Evolutionary conservation across 1,140 invertebrate species (phyloP).

Genomic region (Druon quercuslanigerum): DNA sequence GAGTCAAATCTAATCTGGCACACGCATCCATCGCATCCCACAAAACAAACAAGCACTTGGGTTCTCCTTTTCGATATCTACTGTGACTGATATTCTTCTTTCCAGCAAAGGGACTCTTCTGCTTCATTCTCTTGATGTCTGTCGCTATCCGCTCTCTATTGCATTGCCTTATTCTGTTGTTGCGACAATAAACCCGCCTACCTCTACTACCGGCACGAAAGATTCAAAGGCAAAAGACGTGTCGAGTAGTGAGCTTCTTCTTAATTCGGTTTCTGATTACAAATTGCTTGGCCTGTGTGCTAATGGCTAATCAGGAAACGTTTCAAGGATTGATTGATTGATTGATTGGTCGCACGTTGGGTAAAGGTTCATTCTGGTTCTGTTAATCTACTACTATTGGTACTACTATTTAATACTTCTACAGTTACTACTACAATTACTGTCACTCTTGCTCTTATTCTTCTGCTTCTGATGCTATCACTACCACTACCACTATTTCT

Average conservation of each 20-base stretch:
- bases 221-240: conserved; percentile 21
- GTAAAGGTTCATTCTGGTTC: background rate
- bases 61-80: too few species aligned
- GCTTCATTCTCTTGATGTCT: conserved; percentile 72
- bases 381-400: background rate
- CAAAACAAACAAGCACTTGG: background rate
- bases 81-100: conserved; percentile 56
- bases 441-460: conserved; percentile 18
- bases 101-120: conserved; percentile 70
- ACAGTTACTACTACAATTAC: conserved; percentile 33
- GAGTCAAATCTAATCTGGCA: conserved; percentile 39
- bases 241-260: conserved; percentile 34
- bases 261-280: background rate
- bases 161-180: conserved; percentile 66
- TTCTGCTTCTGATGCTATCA: conserved; percentile 37
- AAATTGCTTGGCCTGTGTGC: conserved; percentile 3
- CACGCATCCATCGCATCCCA: background rate
- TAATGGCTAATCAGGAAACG: background rate
- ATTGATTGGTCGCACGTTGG: too few species aligned
- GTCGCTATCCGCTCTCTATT: conserved; percentile 70
- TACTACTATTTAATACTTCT: background rate
- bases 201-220: conserved; percentile 52
- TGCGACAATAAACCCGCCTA: conserved; percentile 62
- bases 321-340: background rate
- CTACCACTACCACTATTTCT: conserved; percentile 39